These are phyloP conservation scores for Rhorus exstirpatorius DNA, from an alignment of 2,888 invertebrate genomes.

Conservation along the genomic window DNA sequence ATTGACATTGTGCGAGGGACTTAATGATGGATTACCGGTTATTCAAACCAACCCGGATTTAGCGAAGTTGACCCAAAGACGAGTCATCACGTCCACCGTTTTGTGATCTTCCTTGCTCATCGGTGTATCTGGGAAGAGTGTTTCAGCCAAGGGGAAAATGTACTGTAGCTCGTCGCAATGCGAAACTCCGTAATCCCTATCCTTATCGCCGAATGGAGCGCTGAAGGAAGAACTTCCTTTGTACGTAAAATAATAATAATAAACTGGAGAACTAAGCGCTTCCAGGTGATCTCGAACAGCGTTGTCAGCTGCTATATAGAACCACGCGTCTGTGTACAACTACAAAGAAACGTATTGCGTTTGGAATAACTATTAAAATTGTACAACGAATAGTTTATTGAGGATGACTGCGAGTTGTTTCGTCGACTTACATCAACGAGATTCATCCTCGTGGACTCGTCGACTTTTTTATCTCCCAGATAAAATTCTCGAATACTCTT, in stretches of 20 bases:
- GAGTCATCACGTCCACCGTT: constrained; percentile 89
- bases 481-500: constrained; percentile 88
- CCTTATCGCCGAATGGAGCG: constrained; percentile 90
- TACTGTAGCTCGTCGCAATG: constrained; percentile 95
- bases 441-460: constrained; percentile 86
- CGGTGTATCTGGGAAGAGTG: constrained; percentile 88
- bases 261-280: constrained; percentile 87
- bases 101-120: constrained; percentile 88
- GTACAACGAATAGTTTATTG: too few species aligned
- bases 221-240: constrained; percentile 90
- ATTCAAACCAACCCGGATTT: constrained; percentile 87
- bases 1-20: too few species aligned
- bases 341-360: too few species aligned
- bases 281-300: constrained; percentile 88
- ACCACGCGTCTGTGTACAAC: constrained; percentile 92
- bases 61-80: constrained; percentile 93
- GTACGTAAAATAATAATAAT: constrained; percentile 90
- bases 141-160: constrained; percentile 90
- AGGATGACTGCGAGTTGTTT: background rate
- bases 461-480: constrained; percentile 86
- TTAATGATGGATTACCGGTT: background rate
- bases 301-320: constrained; percentile 89
- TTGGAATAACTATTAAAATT: too few species aligned
- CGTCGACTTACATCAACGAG: constrained; percentile 88
- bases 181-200: constrained; percentile 91